These are phyloP conservation scores for Hypanus sabinus DNA, from an alignment of 2,113 vertebrate genomes.

Conservation along the genomic window DNA sequence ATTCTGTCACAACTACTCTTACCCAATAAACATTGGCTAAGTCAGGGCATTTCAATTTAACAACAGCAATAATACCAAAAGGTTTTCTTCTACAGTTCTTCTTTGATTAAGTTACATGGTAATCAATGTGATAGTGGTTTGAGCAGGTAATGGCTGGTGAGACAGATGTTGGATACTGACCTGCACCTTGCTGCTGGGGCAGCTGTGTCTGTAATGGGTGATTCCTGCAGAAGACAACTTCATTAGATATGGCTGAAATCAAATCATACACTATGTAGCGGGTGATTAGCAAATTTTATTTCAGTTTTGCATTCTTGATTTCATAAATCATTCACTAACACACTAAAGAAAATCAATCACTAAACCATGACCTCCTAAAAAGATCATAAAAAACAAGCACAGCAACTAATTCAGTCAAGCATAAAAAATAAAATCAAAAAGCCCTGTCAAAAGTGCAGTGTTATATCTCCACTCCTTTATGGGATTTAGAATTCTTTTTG, in stretches of 20 bases:
- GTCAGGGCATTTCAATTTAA: background rate
- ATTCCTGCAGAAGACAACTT: constrained; percentile 63
- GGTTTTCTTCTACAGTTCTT: background rate
- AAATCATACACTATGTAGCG: background rate
- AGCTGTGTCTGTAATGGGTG: constrained; percentile 93
- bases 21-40: background rate
- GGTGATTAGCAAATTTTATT: background rate
- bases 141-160: constrained; percentile 24
- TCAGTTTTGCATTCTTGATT: background rate
- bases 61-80: background rate
- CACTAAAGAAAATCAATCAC: background rate
- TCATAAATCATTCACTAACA: background rate
- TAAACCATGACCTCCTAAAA: background rate
- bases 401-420: background rate
- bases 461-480: background rate
- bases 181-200: constrained; percentile 87
- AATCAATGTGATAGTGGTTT: constrained; percentile 32
- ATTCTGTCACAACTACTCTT: constrained; percentile 4
- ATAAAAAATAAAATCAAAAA: background rate
- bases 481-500: background rate
- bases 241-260: background rate
- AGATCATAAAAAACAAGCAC: background rate
- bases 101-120: constrained; percentile 14
- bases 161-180: constrained; percentile 57
- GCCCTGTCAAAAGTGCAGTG: background rate